These are phyloP conservation scores for Phalera bucephala DNA, from an alignment of 2,888 invertebrate species.

Conservation along the genomic window DNA sequence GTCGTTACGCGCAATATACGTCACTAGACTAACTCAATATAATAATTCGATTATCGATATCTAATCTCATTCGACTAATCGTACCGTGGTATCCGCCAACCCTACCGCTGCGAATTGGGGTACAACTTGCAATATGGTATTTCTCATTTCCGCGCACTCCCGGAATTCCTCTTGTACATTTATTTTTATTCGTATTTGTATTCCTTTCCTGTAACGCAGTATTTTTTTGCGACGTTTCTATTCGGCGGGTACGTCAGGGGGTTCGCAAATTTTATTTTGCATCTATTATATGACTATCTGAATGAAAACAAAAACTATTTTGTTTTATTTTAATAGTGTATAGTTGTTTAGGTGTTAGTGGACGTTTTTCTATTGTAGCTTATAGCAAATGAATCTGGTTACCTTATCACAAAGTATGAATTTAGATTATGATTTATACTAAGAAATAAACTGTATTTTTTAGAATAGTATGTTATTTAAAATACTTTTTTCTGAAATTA, in stretches of 20 bases:
- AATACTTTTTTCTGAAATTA: too few relatives aligned
- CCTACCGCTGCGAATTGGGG: constrained; percentile 46
- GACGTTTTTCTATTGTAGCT: too few relatives aligned
- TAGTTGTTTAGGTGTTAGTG: too few relatives aligned
- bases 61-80: constrained; percentile 1
- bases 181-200: constrained; percentile 79
- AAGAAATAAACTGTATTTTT: too few relatives aligned
- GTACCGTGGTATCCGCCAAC: constrained; percentile 23
- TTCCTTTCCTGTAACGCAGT: constrained; percentile 75
- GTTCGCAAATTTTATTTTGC: constrained; percentile 27
- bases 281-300: constrained; percentile 11
- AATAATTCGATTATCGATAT: constrained; percentile 1
- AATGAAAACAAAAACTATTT: background rate
- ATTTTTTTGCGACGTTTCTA: constrained; percentile 68
- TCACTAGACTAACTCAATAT: too few relatives aligned
- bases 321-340: too few relatives aligned
- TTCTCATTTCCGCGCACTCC: constrained; percentile 65
- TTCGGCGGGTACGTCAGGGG: constrained; percentile 35
- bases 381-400: too few relatives aligned
- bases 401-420: too few relatives aligned
- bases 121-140: constrained; percentile 64
- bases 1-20: too few relatives aligned
- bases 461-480: too few relatives aligned
- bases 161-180: constrained; percentile 65
- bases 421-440: too few relatives aligned